Conservation (phyloP, 2,888 invertebrate species). For the Erebia ligea region DNA sequence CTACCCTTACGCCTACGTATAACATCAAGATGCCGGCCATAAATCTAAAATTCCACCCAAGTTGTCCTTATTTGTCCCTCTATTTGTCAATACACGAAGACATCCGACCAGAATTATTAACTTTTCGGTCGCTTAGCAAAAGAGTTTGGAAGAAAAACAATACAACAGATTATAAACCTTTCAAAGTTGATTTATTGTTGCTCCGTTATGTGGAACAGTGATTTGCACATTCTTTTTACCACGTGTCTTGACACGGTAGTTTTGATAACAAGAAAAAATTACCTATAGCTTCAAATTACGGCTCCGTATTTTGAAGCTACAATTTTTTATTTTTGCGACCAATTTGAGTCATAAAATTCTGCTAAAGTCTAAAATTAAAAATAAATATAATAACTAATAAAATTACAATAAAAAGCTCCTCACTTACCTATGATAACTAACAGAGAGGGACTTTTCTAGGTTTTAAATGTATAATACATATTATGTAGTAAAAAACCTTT, state of each 20-base stretch:
- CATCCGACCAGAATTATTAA: conserved; percentile 46
- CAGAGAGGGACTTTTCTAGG: too few species aligned
- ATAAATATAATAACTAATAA: too few species aligned
- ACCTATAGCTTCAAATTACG: neutral
- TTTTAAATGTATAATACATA: neutral
- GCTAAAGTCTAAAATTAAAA: too few species aligned
- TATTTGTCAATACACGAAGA: conserved; percentile 59
- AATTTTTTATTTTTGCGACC: too few species aligned
- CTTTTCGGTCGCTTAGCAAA: conserved; percentile 45
- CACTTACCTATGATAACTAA: too few species aligned
- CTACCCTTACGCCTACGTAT: conserved; percentile 3
- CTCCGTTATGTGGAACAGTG: conserved; percentile 14
- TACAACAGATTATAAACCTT: conserved; percentile 63
- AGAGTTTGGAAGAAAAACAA: conserved; percentile 57
- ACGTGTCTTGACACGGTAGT: conserved; percentile 10
- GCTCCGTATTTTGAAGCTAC: neutral
- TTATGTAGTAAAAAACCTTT: neutral
- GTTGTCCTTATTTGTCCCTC: conserved; percentile 48
- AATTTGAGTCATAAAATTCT: neutral
- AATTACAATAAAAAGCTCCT: too few species aligned
- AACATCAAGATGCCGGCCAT: conserved; percentile 44
- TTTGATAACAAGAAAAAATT: conserved; percentile 11
- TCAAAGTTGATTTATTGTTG: conserved; percentile 63
- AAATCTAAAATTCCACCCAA: conserved; percentile 61
- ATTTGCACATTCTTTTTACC: conserved; percentile 24